phyloP scores from a whole-genome alignment of 2,113 vertebrate species.

The Strigops habroptila region DNA sequence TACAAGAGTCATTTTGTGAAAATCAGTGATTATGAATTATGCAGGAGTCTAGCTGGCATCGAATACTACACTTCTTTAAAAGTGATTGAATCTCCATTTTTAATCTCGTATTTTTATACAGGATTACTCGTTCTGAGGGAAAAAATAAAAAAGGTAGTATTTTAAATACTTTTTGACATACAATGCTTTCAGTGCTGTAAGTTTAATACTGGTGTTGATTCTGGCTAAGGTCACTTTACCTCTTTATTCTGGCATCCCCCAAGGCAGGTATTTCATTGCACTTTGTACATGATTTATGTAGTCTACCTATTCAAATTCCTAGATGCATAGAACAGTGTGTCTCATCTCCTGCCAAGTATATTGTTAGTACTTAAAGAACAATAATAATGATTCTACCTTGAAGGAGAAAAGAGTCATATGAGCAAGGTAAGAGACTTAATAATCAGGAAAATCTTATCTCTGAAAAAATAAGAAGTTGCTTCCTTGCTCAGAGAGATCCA shows the following conservation, averaged over 20 bases:
- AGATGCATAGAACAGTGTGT: background rate
- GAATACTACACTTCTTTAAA: background rate
- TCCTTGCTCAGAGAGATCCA: background rate
- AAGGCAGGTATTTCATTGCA: background rate
- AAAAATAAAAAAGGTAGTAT: background rate
- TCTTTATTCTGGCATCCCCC: background rate
- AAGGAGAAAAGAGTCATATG: background rate
- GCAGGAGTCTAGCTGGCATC: background rate
- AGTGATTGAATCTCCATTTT: background rate
- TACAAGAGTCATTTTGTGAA: background rate
- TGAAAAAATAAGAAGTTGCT: background rate
- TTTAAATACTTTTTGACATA: background rate
- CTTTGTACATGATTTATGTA: background rate
- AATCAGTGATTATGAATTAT: background rate
- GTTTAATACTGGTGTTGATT: background rate
- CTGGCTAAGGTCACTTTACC: background rate
- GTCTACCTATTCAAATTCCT: background rate
- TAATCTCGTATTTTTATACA: background rate
- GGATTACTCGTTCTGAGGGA: background rate
- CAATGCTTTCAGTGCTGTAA: background rate
- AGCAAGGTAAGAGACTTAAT: background rate
- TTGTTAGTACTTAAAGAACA: background rate
- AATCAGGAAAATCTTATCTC: background rate
- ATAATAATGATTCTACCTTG: background rate
- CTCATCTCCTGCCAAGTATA: background rate